phyloP scores from a whole-genome alignment of 2,797 vertebrate genomes.

The Lutjanus campechanus region DNA sequence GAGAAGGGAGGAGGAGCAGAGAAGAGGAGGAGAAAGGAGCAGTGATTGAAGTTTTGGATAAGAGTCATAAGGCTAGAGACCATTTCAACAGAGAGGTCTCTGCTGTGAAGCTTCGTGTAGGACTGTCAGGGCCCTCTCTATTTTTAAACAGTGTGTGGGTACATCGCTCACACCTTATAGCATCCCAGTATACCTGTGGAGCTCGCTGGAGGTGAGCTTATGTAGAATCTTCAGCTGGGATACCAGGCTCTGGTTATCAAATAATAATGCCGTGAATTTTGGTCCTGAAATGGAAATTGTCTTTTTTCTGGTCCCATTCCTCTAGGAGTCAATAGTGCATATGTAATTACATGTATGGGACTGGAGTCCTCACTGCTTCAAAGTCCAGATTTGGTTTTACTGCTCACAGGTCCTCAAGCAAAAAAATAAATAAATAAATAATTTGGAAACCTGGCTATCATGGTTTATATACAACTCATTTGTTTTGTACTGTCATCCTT shows the following conservation, averaged over 20 bases:
- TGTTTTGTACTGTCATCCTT: neutral
- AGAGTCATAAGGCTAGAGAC: conserved; percentile 76
- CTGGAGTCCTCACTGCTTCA: neutral
- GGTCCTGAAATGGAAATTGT: conserved; percentile 20
- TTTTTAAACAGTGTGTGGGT: conserved; percentile 82
- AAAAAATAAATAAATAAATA: neutral
- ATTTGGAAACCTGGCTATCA: neutral
- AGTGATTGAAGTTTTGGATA: conserved; percentile 77
- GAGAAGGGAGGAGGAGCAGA: conserved; percentile 59
- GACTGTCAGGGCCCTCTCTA: conserved; percentile 75
- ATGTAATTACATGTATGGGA: neutral
- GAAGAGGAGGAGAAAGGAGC: conserved; percentile 69
- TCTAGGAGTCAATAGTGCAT: conserved; percentile 7
- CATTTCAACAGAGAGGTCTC: conserved; percentile 72
- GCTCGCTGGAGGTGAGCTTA: conserved; percentile 43
- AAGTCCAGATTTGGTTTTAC: neutral
- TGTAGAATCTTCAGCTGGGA: conserved; percentile 32
- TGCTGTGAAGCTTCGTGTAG: conserved; percentile 71
- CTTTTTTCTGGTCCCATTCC: conserved; percentile 2
- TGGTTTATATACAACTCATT: neutral
- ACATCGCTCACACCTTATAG: conserved; percentile 74
- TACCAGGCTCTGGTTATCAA: conserved; percentile 19
- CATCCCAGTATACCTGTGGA: conserved; percentile 70
- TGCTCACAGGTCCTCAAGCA: neutral
- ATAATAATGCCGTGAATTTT: conserved; percentile 17